A percentile compares a stretch with the other conserved stretches of the same genome.
Evolutionary conservation across 2,797 vertebrate genomes (phyloP).

Genomic region (Sebastes cheni): DNA sequence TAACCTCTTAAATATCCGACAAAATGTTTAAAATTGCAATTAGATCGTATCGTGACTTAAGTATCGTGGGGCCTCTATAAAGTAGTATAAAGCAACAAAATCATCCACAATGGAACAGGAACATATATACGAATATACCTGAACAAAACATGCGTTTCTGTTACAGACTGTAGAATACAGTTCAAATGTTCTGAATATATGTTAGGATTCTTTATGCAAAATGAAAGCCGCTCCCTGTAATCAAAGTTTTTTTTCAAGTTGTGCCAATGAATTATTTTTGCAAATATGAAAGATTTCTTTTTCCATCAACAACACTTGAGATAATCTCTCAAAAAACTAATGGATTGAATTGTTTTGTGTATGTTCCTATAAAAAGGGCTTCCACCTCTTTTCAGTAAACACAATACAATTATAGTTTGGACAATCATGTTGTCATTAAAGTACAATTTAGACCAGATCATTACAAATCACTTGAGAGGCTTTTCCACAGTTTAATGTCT

Average conservation of each 20-base stretch:
- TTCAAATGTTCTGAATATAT: neutral
- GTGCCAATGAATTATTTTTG: neutral
- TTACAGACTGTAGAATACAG: too few species aligned
- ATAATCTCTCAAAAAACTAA: neutral
- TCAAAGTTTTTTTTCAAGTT: neutral
- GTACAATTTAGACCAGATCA: slow-evolving; percentile 1
- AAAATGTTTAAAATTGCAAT: too few species aligned
- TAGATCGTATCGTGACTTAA: too few species aligned
- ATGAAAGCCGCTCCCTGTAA: neutral
- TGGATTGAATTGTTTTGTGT: neutral
- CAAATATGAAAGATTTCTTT: neutral
- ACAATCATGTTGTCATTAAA: neutral
- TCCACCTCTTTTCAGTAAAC: neutral
- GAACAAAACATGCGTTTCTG: neutral
- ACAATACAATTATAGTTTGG: neutral
- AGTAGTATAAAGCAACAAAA: neutral
- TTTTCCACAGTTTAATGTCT: slow-evolving; percentile 14
- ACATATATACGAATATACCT: too few species aligned
- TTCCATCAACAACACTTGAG: neutral
- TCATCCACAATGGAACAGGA: too few species aligned
- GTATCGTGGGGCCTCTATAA: too few species aligned
- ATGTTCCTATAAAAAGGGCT: neutral
- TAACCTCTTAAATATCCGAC: too few species aligned
- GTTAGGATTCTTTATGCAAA: neutral
- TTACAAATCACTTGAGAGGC: slow-evolving; percentile 23